Conservation (phyloP, 2,888 invertebrate species). For the Lithosia quadra region DNA sequence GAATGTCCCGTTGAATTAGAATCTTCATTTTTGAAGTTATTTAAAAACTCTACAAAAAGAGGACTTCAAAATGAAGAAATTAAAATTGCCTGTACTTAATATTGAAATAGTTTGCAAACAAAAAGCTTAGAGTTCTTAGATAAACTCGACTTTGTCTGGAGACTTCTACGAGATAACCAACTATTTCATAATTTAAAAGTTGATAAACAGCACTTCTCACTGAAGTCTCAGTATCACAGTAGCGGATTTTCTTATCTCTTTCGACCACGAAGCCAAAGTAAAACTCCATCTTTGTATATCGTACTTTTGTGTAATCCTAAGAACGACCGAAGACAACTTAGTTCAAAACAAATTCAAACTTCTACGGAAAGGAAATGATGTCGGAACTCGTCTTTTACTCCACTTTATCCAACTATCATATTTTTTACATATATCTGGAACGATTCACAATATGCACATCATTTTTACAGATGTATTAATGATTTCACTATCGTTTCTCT, state of each 20-base stretch:
- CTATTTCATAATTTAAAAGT: conserved; percentile 47
- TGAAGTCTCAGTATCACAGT: conserved; percentile 38
- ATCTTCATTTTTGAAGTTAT: not conserved
- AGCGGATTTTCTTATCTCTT: conserved; percentile 49
- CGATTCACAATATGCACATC: conserved; percentile 3
- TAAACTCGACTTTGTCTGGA: conserved; percentile 21
- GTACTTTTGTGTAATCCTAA: conserved; percentile 48
- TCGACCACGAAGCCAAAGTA: conserved; percentile 38
- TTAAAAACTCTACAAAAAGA: not conserved
- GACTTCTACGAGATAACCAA: conserved; percentile 24
- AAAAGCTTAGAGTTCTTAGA: conserved; percentile 4
- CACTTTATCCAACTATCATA: conserved; percentile 41
- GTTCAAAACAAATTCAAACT: conserved; percentile 57
- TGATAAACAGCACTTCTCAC: conserved; percentile 40
- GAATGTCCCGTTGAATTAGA: too few relatives aligned
- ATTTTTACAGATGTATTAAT: not conserved
- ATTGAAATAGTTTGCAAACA: not conserved
- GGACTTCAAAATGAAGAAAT: not conserved
- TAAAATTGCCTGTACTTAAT: not conserved
- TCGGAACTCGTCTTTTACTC: conserved; percentile 41
- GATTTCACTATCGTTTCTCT: not conserved
- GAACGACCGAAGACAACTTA: conserved; percentile 56
- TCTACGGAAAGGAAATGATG: conserved; percentile 42
- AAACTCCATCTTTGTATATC: conserved; percentile 50
- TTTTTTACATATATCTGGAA: conserved; percentile 5